Evolutionary conservation across 30 jellyfish, hydroid and myxozoan genomes (phyloP).

Genomic region (Chironex yamaguchii): DNA sequence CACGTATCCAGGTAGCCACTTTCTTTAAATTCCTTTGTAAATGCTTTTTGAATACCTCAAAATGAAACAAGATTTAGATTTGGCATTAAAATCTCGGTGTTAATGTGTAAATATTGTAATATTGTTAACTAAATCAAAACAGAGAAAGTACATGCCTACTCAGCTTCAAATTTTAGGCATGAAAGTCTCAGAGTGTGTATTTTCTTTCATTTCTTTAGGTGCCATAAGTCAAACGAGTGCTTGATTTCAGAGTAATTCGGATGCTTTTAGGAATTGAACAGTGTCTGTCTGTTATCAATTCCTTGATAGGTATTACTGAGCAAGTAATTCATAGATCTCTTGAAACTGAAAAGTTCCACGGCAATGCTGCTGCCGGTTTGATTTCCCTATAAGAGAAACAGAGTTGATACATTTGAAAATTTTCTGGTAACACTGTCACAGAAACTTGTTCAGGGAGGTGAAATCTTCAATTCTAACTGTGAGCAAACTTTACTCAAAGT

Average conservation of each 20-base stretch:
- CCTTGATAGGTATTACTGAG: conserved; percentile 21
- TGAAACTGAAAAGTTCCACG: conserved; percentile 32
- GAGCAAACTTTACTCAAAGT: too few relatives aligned
- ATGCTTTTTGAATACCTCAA: conserved; percentile 43
- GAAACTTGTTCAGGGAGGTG: too few relatives aligned
- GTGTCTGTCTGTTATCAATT: conserved; percentile 60
- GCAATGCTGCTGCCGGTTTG: conserved; percentile 65
- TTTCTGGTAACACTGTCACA: too few relatives aligned
- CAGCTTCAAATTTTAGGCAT: too few relatives aligned
- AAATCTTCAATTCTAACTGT: too few relatives aligned
- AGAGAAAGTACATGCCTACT: too few relatives aligned
- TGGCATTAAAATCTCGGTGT: too few relatives aligned
- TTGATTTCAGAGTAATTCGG: conserved; percentile 23
- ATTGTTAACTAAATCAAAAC: too few relatives aligned
- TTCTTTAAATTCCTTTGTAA: conserved; percentile 39
- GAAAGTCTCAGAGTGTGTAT: not conserved
- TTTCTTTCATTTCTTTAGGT: conserved; percentile 27
- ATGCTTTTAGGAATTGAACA: conserved; percentile 42
- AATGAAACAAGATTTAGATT: too few relatives aligned
- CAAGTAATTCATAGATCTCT: conserved; percentile 5
- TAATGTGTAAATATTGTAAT: too few relatives aligned
- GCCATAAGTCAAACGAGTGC: conserved; percentile 53
- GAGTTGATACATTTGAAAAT: too few relatives aligned
- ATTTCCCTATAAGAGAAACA: conserved; percentile 7
- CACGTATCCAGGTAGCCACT: conserved; percentile 57